These are phyloP conservation scores for Leptodactylus fuscus DNA, from an alignment of 2,113 vertebrate genomes.

Conservation along the genomic window DNA sequence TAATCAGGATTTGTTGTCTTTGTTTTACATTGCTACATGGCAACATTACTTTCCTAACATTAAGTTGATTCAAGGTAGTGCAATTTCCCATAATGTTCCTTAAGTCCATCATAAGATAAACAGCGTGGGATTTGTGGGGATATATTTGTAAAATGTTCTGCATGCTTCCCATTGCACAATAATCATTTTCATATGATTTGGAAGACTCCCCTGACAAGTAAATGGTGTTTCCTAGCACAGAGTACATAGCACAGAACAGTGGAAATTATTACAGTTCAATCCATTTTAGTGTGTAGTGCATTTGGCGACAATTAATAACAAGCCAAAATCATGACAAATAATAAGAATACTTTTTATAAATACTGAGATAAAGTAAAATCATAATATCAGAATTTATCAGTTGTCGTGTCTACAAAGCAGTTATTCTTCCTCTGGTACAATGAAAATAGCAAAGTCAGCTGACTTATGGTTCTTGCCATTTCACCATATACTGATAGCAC, in stretches of 20 bases:
- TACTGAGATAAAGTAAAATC: background rate
- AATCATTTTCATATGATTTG: constrained; percentile 41
- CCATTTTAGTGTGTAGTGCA: background rate
- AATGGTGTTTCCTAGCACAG: constrained; percentile 8
- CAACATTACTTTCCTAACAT: background rate
- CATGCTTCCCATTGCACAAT: constrained; percentile 27
- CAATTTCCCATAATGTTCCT: background rate
- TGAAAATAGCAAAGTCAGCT: too few relatives aligned
- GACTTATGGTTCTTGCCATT: too few relatives aligned
- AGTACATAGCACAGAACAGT: background rate
- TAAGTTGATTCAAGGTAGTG: background rate
- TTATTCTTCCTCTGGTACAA: too few relatives aligned
- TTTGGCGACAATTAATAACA: background rate
- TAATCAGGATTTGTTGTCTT: too few relatives aligned
- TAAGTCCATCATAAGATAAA: background rate
- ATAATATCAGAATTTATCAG: too few relatives aligned
- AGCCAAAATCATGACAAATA: background rate
- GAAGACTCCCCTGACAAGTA: constrained; percentile 17
- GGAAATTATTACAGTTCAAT: background rate
- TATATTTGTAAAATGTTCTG: constrained; percentile 37
- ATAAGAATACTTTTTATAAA: background rate
- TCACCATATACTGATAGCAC: too few relatives aligned
- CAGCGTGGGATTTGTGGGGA: background rate
- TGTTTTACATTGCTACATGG: too few relatives aligned
- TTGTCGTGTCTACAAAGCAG: too few relatives aligned